These are phyloP conservation scores for Megalonaias nervosa DNA, from an alignment of 1,140 invertebrate species.

Conservation along the genomic window DNA sequence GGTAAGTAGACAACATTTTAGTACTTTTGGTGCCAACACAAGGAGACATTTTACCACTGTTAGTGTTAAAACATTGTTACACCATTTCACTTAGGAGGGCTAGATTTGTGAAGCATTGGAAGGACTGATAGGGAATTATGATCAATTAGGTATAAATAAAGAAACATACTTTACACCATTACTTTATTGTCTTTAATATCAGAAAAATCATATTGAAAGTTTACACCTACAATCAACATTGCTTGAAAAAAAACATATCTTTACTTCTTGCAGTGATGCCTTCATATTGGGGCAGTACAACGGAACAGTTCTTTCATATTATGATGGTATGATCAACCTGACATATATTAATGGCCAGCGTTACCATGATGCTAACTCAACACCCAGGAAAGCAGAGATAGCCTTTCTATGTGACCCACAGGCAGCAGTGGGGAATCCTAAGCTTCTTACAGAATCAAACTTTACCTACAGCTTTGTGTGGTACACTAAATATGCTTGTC, in stretches of 20 bases:
- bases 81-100: too few relatives aligned
- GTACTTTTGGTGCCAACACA: too few relatives aligned
- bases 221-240: too few relatives aligned
- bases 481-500: slow-evolving; percentile 68
- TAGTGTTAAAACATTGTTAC: too few relatives aligned
- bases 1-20: too few relatives aligned
- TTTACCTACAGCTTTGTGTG: slow-evolving; percentile 66
- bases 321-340: slow-evolving; percentile 68
- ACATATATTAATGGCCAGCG: slow-evolving; percentile 63
- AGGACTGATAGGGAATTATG: too few relatives aligned
- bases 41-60: too few relatives aligned
- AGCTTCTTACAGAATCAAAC: slow-evolving; percentile 59
- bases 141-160: too few relatives aligned
- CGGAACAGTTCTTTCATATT: slow-evolving; percentile 53
- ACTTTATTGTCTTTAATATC: too few relatives aligned
- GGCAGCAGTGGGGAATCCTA: slow-evolving; percentile 59
- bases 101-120: too few relatives aligned
- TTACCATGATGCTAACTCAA: slow-evolving; percentile 52
- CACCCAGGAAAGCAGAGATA: slow-evolving; percentile 63
- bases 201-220: too few relatives aligned
- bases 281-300: slow-evolving; percentile 53
- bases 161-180: too few relatives aligned
- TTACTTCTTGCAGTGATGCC: slow-evolving; percentile 35
- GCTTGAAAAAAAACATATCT: background rate
- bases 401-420: slow-evolving; percentile 67